These are phyloP conservation scores for Muricea muricata DNA, from an alignment of 92 coral and sea anemone genomes.

Conservation along the genomic window DNA sequence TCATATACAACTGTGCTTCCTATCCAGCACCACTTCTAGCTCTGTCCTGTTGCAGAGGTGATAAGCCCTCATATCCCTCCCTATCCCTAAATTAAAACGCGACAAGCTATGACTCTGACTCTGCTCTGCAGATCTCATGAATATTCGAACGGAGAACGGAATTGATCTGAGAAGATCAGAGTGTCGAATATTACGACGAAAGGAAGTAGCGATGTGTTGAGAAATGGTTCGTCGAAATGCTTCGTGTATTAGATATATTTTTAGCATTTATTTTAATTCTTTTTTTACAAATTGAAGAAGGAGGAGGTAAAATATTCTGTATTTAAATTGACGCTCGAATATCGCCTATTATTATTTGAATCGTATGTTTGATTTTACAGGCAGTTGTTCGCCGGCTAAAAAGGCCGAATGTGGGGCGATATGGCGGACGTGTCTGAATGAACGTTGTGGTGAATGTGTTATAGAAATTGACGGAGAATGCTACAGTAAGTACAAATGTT, in stretches of 20 bases:
- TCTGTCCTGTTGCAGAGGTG: too few relatives aligned
- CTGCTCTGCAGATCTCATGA: too few relatives aligned
- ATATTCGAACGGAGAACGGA: too few relatives aligned
- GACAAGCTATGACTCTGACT: too few relatives aligned
- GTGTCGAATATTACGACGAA: too few relatives aligned
- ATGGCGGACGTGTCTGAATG: slow-evolving; percentile 7
- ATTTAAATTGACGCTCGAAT: not conserved
- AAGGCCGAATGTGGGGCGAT: slow-evolving; percentile 8
- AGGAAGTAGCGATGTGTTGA: too few relatives aligned
- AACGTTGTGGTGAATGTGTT: not conserved
- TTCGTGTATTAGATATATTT: not conserved
- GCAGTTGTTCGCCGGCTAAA: not conserved
- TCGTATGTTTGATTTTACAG: not conserved
- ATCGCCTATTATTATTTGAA: too few relatives aligned
- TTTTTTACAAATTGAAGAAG: slow-evolving; percentile 11
- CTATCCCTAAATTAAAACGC: too few relatives aligned
- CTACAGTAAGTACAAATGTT: not conserved
- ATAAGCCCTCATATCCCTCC: too few relatives aligned
- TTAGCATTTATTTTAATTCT: slow-evolving; percentile 1
- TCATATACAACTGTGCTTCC: too few relatives aligned
- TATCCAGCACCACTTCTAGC: too few relatives aligned
- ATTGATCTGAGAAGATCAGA: too few relatives aligned
- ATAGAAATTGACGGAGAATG: not conserved
- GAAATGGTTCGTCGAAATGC: slow-evolving; percentile 8
- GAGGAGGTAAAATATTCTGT: not conserved